Evolutionary conservation across 2,888 invertebrate genomes (phyloP).

Genomic region (Brenthis hecate): DNA sequence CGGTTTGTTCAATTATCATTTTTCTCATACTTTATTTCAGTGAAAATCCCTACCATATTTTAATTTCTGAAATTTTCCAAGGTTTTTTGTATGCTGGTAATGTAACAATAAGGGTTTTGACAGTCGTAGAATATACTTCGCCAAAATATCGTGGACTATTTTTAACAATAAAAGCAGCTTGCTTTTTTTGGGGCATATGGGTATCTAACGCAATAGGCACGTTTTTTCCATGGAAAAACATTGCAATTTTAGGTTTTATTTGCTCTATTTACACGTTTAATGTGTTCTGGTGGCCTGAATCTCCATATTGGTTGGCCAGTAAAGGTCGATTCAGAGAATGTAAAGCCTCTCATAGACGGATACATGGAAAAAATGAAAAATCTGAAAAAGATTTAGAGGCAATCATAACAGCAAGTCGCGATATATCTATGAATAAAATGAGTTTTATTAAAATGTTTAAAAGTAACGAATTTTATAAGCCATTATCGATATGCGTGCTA

Average conservation of each 20-base stretch:
- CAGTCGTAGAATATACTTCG: constrained; percentile 48
- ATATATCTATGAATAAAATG: neutral
- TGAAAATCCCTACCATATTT: neutral
- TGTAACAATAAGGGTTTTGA: constrained; percentile 43
- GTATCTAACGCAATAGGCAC: constrained; percentile 50
- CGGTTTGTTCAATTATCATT: neutral
- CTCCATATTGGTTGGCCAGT: constrained; percentile 58
- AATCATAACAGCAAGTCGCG: constrained; percentile 40
- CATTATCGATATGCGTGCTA: constrained; percentile 50
- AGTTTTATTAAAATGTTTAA: neutral
- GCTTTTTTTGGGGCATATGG: constrained; percentile 50
- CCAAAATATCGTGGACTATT: constrained; percentile 48
- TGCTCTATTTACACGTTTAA: constrained; percentile 29
- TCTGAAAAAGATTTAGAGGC: constrained; percentile 48
- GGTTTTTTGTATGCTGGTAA: constrained; percentile 42
- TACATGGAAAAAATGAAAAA: constrained; percentile 46
- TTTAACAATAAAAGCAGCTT: constrained; percentile 48
- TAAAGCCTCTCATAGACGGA: constrained; percentile 50
- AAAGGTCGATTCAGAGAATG: constrained; percentile 55
- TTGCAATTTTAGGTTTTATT: constrained; percentile 42
- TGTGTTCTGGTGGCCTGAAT: constrained; percentile 32
- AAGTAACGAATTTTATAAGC: constrained; percentile 50
- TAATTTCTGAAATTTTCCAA: neutral
- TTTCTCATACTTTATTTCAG: neutral
- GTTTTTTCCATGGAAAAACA: constrained; percentile 47